Conservation (phyloP, 2,888 invertebrate genomes). For the Xestia ashworthii region DNA sequence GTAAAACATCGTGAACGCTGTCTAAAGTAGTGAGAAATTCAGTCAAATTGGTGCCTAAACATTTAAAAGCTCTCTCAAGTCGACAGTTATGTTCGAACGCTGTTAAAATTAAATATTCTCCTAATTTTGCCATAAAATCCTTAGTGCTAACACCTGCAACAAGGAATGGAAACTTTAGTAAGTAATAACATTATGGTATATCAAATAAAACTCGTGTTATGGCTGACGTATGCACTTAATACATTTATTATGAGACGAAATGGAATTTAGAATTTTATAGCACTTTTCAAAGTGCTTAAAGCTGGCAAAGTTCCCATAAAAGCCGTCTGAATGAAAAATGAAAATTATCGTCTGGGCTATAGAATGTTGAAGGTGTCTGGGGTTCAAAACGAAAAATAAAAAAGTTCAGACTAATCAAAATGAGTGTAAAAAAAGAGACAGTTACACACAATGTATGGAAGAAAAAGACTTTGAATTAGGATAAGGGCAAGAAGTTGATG, state of each 20-base stretch:
- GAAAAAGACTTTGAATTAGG: not conserved
- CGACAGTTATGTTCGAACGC: conserved; percentile 93
- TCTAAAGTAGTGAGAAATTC: conserved; percentile 97
- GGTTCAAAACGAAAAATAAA: conserved; percentile 1
- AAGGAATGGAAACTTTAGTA: conserved; percentile 68
- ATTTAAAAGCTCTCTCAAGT: conserved; percentile 95
- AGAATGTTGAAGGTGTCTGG: not conserved
- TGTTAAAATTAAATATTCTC: conserved; percentile 94
- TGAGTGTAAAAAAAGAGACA: no score
- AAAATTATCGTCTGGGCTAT: conserved; percentile 12
- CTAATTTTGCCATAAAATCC: conserved; percentile 93
- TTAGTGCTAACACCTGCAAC: conserved; percentile 88
- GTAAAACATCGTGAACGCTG: conserved; percentile 96
- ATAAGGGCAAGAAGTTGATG: not conserved
- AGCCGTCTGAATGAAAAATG: conserved; percentile 28
- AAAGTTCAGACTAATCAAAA: not conserved
- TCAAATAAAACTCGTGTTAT: conserved; percentile 42
- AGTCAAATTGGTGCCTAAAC: conserved; percentile 95
- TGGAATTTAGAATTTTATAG: conserved; percentile 47
- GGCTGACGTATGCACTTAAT: conserved; percentile 30
- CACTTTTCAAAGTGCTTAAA: conserved; percentile 24
- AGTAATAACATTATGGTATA: conserved; percentile 17
- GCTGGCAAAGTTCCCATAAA: conserved; percentile 42
- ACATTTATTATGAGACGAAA: conserved; percentile 31
- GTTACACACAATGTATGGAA: not conserved